These are phyloP conservation scores for Oreochromis tanganicae DNA, from an alignment of 2,113 vertebrate species.

Conservation along the genomic window DNA sequence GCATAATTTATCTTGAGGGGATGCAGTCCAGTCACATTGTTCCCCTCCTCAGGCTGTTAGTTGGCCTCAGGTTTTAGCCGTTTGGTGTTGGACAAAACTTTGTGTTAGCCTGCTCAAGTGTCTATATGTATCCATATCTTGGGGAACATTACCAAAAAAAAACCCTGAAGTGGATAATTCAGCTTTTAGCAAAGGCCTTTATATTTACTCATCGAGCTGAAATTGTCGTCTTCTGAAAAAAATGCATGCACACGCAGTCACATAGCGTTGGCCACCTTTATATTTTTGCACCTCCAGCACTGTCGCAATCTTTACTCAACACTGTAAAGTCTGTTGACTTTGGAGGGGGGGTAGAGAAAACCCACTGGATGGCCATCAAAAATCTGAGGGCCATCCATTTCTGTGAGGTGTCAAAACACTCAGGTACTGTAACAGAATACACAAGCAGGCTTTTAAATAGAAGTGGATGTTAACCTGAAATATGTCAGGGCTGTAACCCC, in stretches of 20 bases:
- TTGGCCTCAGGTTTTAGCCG: background rate
- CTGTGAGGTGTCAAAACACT: constrained; percentile 30
- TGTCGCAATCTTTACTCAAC: background rate
- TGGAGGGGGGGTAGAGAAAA: background rate
- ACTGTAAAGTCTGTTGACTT: background rate
- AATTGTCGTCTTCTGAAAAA: background rate
- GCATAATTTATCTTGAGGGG: constrained; percentile 28
- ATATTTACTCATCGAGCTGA: background rate
- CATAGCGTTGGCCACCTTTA: background rate
- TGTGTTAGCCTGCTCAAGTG: background rate
- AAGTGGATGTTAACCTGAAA: constrained; percentile 13
- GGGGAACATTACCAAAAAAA: background rate
- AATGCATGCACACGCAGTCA: background rate
- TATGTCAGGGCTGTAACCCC: background rate
- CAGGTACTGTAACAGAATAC: constrained; percentile 38
- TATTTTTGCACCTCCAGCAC: background rate
- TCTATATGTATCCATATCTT: background rate
- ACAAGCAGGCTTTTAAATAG: background rate
- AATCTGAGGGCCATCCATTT: background rate
- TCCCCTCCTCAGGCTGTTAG: constrained; percentile 11
- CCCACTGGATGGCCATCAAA: background rate
- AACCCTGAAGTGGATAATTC: background rate
- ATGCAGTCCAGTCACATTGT: background rate
- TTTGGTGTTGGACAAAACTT: background rate
- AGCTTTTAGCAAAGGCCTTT: background rate